Conservation (phyloP, 2,113 vertebrate species). For the Nettapus auritus region DNA sequence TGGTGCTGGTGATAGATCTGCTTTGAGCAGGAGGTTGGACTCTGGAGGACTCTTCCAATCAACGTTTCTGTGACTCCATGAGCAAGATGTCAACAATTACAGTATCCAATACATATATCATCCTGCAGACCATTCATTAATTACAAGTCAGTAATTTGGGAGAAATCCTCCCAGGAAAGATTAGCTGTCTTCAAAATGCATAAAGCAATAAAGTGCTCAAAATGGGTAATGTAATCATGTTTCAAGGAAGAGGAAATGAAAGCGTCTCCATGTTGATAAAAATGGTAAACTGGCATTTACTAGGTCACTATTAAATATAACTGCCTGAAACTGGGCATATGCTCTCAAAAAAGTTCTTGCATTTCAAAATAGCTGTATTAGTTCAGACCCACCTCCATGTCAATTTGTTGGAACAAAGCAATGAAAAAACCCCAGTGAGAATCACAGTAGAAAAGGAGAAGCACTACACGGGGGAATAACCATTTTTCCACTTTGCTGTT, state of each 20-base stretch:
- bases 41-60: neutral
- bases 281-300: neutral
- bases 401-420: neutral
- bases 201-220: neutral
- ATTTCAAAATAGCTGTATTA: neutral
- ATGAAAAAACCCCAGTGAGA: neutral
- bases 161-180: neutral
- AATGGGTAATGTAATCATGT: neutral
- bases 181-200: neutral
- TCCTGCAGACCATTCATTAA: neutral
- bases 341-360: neutral
- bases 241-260: neutral
- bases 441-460: neutral
- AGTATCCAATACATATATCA: neutral
- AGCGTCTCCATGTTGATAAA: neutral
- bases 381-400: neutral
- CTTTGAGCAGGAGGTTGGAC: neutral
- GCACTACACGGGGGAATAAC: neutral
- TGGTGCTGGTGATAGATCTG: neutral
- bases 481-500: neutral
- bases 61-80: neutral
- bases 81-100: neutral
- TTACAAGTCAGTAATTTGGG: neutral
- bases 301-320: neutral
- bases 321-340: neutral